phyloP scores from a whole-genome alignment of 2,888 invertebrate genomes.

The Callinectes sapidus region DNA sequence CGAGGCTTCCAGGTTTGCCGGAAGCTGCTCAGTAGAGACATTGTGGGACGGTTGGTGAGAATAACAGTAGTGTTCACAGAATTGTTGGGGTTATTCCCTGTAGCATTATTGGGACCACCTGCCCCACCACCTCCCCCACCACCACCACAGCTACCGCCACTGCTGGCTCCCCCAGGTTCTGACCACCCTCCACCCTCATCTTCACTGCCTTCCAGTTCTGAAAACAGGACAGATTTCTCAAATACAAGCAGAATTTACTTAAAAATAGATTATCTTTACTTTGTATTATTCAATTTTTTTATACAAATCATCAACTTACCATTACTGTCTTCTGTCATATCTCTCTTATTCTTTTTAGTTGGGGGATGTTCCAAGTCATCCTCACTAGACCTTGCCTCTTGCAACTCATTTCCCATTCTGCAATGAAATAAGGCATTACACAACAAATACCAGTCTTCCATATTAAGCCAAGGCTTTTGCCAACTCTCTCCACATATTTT shows the following conservation, averaged over 20 bases:
- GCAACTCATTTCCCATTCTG: slow-evolving; percentile 79
- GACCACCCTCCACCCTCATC: slow-evolving; percentile 65
- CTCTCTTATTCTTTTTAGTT: slow-evolving; percentile 78
- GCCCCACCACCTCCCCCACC: slow-evolving; percentile 35
- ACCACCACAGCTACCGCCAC: slow-evolving; percentile 57
- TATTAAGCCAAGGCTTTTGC: background rate
- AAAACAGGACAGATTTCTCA: background rate
- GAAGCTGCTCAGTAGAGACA: slow-evolving; percentile 81
- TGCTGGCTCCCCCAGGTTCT: slow-evolving; percentile 59
- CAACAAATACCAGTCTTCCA: background rate
- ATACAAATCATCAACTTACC: slow-evolving; percentile 43
- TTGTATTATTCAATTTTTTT: background rate
- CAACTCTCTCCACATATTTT: background rate
- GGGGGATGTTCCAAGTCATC: slow-evolving; percentile 82
- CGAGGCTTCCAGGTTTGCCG: slow-evolving; percentile 84
- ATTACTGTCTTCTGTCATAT: slow-evolving; percentile 76
- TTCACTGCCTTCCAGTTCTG: slow-evolving; percentile 63
- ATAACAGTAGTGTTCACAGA: slow-evolving; percentile 50
- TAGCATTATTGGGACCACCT: slow-evolving; percentile 19
- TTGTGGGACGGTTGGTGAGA: slow-evolving; percentile 75
- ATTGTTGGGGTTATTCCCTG: background rate
- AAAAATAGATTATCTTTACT: background rate
- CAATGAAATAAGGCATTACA: slow-evolving; percentile 65
- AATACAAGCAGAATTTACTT: background rate
- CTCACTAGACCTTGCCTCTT: slow-evolving; percentile 77